Evolutionary conservation across 2,113 vertebrate genomes (phyloP), one percentile per base, ranked within the genome.

Genomic region (Varanus salvator): DNA sequence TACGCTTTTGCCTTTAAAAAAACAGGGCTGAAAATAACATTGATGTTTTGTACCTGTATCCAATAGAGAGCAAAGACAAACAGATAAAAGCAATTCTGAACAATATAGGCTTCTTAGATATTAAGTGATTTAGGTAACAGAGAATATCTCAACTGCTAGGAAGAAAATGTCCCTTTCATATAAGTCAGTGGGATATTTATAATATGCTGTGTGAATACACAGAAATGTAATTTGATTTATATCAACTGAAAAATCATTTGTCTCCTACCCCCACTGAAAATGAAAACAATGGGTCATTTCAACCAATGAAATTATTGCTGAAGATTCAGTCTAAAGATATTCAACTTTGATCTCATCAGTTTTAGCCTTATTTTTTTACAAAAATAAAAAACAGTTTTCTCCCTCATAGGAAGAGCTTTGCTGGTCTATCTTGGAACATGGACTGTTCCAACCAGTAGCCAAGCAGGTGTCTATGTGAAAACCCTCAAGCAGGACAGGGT

Each of bases 171-270:
- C 85, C 44, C 0, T 38, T 91, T 89, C 54, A 89, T 81, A 92
- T 31, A 14, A 82, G 52, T 81, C 9, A 71, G 76, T 29, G 23
- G 21, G 71, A 66, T 83, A 23, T 66, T 86, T 76, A 64, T 29
- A 21, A 52, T 34, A 91, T 5, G 80, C 2, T 69, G 7, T 25
- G 77, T 34, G 44, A 92, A 94, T 11, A 83, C 68, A 89, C 0
- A 27, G 25, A 15, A 60, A 3, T 7, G 0, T 44, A 85, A 87
- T 88, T 78, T 90, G 82, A 89, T 93, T 87, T 95, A 86, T 31
- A 88, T n/a, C 38, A 19, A 80, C 54, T 82, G 82, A 6, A 48
- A 66, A 91, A 81, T 3, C 68, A 2, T 9, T 84, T 52, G 50
- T 78, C 74, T 34, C 91, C 54, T 2, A 1, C 60, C 11, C 34